A percentile compares a stretch with the other conserved stretches of the same genome.
phyloP scores from a whole-genome alignment of 2,888 invertebrate genomes.

The Lacanobia oleracea region DNA sequence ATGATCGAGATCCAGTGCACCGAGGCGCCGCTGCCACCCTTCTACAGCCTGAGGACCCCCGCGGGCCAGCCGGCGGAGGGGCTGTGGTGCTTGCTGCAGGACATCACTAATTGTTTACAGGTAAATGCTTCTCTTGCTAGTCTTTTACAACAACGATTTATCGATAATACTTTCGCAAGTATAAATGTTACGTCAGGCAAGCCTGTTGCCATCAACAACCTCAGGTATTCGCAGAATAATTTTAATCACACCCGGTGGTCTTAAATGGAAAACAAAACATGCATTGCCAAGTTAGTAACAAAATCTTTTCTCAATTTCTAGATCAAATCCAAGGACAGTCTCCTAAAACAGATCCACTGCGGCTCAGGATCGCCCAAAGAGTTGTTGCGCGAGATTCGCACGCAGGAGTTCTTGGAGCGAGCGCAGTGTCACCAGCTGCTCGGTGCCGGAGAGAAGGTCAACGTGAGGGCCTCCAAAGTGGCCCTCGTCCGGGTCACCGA shows the following conservation, averaged over 20 bases:
- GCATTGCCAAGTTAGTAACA: background rate
- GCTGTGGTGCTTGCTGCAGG: constrained; percentile 95
- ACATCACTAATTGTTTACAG: constrained; percentile 94
- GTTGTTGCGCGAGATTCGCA: constrained; percentile 92
- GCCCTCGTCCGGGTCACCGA: constrained; percentile 96
- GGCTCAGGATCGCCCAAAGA: constrained; percentile 90
- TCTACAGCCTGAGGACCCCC: constrained; percentile 93
- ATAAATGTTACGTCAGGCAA: background rate
- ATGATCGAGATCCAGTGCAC: constrained; percentile 95
- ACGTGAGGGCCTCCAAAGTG: constrained; percentile 95
- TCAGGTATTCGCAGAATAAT: background rate
- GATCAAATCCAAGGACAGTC: constrained; percentile 95
- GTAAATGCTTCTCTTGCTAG: constrained; percentile 68
- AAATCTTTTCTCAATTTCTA: constrained; percentile 81
- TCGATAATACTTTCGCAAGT: background rate
- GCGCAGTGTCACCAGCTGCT: constrained; percentile 95
- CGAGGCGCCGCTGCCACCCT: constrained; percentile 94
- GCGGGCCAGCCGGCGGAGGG: constrained; percentile 91
- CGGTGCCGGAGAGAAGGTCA: constrained; percentile 94
- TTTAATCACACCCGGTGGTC: background rate
- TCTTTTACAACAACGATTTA: too few species aligned
- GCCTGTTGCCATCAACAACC: background rate
- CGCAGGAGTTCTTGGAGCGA: constrained; percentile 95
- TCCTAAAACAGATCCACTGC: constrained; percentile 93
- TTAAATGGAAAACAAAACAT: background rate